Percentiles rank a stretch among this genome's conserved stretches.
These are phyloP conservation scores for Chrysoperla carnea DNA, from an alignment of 1,140 invertebrate genomes.

Conservation along the genomic window DNA sequence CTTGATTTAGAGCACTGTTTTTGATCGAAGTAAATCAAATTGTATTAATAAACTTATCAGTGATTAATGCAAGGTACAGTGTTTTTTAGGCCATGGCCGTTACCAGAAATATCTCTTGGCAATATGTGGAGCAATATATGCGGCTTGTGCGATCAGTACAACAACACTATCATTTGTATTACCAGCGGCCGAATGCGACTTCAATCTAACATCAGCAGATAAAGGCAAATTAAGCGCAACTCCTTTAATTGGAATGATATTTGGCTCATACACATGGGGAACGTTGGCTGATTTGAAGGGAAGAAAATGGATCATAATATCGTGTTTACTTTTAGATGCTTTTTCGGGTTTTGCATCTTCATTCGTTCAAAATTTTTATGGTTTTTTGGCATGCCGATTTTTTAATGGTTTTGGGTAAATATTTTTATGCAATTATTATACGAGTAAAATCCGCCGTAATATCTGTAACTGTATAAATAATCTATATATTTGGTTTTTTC, in stretches of 20 bases:
- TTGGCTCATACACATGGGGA: conserved; percentile 48
- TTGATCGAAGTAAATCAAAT: too few species aligned
- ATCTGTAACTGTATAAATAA: too few species aligned
- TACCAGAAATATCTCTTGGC: conserved; percentile 42
- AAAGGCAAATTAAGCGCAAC: conserved; percentile 36
- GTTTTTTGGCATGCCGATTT: conserved; percentile 42
- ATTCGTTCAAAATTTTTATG: conserved; percentile 33
- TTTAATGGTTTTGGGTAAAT: conserved; percentile 42
- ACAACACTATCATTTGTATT: conserved; percentile 42
- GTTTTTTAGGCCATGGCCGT: conserved; percentile 35
- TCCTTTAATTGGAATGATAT: conserved; percentile 42
- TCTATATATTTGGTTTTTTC: too few species aligned
- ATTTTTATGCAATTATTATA: conserved; percentile 1
- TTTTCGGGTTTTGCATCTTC: conserved; percentile 37
- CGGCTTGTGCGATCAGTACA: conserved; percentile 44
- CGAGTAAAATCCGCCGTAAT: too few species aligned
- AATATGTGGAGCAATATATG: conserved; percentile 45
- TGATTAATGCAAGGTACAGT: background rate
- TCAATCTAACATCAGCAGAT: conserved; percentile 29
- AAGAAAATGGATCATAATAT: conserved; percentile 35
- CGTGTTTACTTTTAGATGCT: conserved; percentile 39
- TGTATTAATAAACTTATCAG: too few species aligned
- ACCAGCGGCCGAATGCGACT: conserved; percentile 34
- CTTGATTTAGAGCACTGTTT: too few species aligned
- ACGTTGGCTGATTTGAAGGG: conserved; percentile 40